Evolutionary conservation across 2,888 invertebrate genomes (phyloP).

Genomic region (Anaspis maculata): DNA sequence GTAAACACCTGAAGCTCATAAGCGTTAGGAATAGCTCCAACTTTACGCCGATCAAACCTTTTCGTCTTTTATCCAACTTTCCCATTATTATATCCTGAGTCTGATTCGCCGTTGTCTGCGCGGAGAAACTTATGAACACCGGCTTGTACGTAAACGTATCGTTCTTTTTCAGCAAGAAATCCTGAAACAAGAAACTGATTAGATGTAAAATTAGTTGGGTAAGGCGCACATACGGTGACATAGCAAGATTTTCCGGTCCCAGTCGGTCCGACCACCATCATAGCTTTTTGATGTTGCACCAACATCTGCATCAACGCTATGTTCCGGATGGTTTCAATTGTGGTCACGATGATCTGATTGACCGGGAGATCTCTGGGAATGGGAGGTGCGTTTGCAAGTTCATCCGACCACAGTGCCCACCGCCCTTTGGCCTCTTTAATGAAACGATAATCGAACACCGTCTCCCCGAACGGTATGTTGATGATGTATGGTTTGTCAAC

Average conservation of each 20-base stretch:
- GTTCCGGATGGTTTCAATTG: slow-evolving; percentile 82
- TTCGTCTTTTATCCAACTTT: slow-evolving; percentile 84
- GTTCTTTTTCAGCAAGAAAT: slow-evolving; percentile 72
- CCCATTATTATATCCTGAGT: slow-evolving; percentile 93
- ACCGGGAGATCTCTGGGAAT: slow-evolving; percentile 85
- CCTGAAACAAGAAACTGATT: slow-evolving; percentile 48
- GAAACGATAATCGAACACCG: slow-evolving; percentile 84
- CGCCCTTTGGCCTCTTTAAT: slow-evolving; percentile 87
- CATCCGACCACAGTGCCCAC: slow-evolving; percentile 90
- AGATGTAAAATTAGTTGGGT: slow-evolving; percentile 50
- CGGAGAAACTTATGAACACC: slow-evolving; percentile 84
- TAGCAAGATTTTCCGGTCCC: slow-evolving; percentile 94
- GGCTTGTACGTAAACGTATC: slow-evolving; percentile 74
- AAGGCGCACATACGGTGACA: slow-evolving; percentile 63
- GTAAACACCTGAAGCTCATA: too few relatives aligned
- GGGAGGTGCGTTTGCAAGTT: slow-evolving; percentile 63
- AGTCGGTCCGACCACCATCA: slow-evolving; percentile 87
- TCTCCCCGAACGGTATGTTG: slow-evolving; percentile 71
- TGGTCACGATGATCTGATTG: slow-evolving; percentile 91
- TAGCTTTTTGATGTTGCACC: slow-evolving; percentile 71
- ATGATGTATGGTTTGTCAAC: slow-evolving; percentile 75
- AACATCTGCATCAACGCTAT: slow-evolving; percentile 70
- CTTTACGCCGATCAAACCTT: too few relatives aligned
- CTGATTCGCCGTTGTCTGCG: slow-evolving; percentile 88
- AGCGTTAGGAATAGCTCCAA: too few relatives aligned